Conservation (phyloP, 2,888 invertebrate genomes). For the Pocota personata region DNA sequence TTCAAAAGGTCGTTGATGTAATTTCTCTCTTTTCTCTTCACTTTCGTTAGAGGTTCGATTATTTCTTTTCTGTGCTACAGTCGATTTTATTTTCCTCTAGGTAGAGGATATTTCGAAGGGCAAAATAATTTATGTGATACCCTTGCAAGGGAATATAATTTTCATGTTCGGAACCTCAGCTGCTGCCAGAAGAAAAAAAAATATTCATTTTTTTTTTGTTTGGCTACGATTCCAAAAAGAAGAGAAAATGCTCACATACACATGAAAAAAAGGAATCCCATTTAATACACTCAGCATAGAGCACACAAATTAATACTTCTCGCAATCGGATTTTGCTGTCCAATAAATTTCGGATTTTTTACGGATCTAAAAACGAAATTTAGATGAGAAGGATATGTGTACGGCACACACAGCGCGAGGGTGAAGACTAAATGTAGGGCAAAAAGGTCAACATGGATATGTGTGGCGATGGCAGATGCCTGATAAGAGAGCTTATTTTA, state of each 20-base stretch:
- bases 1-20: constrained; percentile 43
- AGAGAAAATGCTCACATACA: constrained; percentile 8
- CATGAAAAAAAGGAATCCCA: constrained; percentile 24
- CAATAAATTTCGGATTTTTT: constrained; percentile 73
- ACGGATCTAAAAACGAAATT: constrained; percentile 68
- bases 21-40: constrained; percentile 47
- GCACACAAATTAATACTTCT: constrained; percentile 68
- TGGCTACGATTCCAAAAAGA: constrained; percentile 32
- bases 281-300: constrained; percentile 36
- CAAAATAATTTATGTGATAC: constrained; percentile 72
- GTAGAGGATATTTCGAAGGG: constrained; percentile 50
- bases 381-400: constrained; percentile 53
- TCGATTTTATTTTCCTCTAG: constrained; percentile 8
- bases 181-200: constrained; percentile 37
- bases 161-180: constrained; percentile 63
- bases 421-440: constrained; percentile 52
- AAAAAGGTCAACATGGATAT: constrained; percentile 48
- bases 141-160: constrained; percentile 68
- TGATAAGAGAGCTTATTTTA: constrained; percentile 43
- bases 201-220: constrained; percentile 30
- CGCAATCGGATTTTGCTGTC: constrained; percentile 70
- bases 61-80: constrained; percentile 37
- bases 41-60: constrained; percentile 61
- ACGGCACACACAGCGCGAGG: constrained; percentile 1
- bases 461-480: constrained; percentile 42